Evolutionary conservation across 92 coral and sea anemone species (phyloP), one percentile per base, ranked within the genome.

Genomic region (Desmophyllum pertusum): DNA sequence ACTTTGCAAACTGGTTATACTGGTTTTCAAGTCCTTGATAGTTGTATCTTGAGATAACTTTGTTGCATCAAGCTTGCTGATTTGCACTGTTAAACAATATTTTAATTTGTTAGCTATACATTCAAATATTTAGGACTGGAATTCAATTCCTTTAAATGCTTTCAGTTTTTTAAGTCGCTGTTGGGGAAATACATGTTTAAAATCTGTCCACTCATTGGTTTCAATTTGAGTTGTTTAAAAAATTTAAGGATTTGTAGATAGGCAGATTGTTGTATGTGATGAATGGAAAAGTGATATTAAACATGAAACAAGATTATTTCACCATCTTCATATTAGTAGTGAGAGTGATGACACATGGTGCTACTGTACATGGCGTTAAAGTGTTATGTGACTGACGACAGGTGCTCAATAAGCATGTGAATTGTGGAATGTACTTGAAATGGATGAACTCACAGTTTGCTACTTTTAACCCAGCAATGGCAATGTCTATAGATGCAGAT

Each of bases 1-100:
- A 39, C 79, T 84, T 61, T 94, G 88, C 19, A 94, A 77, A 71
- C 86, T 90, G 64, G 79, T 85, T 36, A 84, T 80, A 36, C 85
- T 91, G 30, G 86, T 70, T 76, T 91, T 91, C 17, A 91, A 81
- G 31, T 78, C 89, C 70, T 84, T 84, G 61, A 89, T 89, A 29
- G 81, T 84, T 50, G 92, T 88, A 62, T 94, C 98, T 75, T 94
- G 98, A 38, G 92, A 89, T 57, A 94, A 69, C 73, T 91, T 91
- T 14, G 93, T 87, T 37, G 98, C 98, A 78, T 89, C 98, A 75
- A 94, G 93, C 84, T 89, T 94, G 50, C 93, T 90, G 80, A 89
- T 88, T 66, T 71, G 87, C 84, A 85, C 98, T 94, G 80, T 23
- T 35, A 33, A 19, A 73, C 19, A 41, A 18, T 13, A 66, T 73